Evolutionary conservation across 2,113 vertebrate genomes (phyloP).

Genomic region (Neodon shergylaensis): DNA sequence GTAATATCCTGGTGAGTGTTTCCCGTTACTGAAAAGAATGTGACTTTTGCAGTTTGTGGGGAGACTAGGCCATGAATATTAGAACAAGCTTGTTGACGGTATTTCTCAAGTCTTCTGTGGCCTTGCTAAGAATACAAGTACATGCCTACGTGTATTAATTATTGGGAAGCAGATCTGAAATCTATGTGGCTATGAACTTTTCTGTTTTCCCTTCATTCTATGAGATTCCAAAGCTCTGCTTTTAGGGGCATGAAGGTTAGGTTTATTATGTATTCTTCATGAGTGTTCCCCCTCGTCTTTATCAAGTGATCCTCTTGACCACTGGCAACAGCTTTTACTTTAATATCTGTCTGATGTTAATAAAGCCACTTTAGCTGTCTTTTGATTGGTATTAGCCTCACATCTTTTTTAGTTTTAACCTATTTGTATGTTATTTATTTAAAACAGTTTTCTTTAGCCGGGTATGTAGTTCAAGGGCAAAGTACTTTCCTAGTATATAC

Average conservation of each 20-base stretch:
- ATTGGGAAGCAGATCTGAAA: not conserved
- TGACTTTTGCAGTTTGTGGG: not conserved
- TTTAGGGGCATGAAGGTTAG: conserved; percentile 21
- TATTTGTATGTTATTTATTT: not conserved
- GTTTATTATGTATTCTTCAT: conserved; percentile 24
- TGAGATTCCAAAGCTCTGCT: conserved; percentile 34
- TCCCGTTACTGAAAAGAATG: not conserved
- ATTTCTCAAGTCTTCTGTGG: not conserved
- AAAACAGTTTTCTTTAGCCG: not conserved
- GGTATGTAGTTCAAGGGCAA: not conserved
- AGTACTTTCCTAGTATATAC: not conserved
- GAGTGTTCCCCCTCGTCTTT: not conserved
- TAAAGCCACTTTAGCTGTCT: not conserved
- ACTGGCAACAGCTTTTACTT: conserved; percentile 1
- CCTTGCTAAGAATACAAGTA: not conserved
- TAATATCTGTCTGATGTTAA: conserved; percentile 21
- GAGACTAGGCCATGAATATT: not conserved
- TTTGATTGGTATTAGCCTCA: not conserved
- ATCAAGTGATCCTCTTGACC: not conserved
- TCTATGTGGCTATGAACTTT: not conserved
- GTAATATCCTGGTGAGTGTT: not conserved
- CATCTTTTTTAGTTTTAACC: conserved; percentile 24
- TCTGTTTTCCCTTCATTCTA: not conserved
- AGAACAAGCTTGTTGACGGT: not conserved
- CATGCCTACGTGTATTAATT: not conserved